Evolutionary conservation across 2,797 vertebrate species (phyloP).

Genomic region (Salarias fasciatus): DNA sequence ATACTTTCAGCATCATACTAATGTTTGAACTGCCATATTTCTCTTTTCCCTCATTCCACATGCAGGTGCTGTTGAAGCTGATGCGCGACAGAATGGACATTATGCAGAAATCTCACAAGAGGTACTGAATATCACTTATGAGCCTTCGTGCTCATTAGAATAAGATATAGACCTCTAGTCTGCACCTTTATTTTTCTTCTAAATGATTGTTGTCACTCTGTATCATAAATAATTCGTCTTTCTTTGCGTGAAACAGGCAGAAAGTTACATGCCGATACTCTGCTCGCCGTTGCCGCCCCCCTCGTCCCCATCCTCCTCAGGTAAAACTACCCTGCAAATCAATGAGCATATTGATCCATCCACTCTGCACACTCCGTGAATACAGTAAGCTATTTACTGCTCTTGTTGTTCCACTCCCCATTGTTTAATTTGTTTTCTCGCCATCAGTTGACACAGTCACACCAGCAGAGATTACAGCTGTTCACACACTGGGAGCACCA

Average conservation of each 20-base stretch:
- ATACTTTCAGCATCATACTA: too few species aligned
- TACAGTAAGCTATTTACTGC: too few species aligned
- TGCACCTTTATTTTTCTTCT: neutral
- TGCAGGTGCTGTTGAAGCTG: conserved; percentile 35
- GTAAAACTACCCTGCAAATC: conserved; percentile 33
- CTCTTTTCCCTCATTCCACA: conserved; percentile 1
- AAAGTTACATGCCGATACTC: conserved; percentile 52
- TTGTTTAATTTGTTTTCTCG: conserved; percentile 3
- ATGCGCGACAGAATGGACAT: conserved; percentile 3
- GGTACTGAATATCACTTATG: conserved; percentile 43
- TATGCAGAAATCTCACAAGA: conserved; percentile 7
- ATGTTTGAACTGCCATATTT: too few species aligned
- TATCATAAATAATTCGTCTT: neutral
- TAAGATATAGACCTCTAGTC: neutral
- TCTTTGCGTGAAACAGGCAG: conserved; percentile 49
- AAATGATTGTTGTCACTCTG: too few species aligned
- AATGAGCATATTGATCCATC: neutral
- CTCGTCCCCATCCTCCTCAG: conserved; percentile 56
- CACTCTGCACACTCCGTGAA: too few species aligned
- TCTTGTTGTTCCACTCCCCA: too few species aligned
- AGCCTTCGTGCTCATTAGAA: neutral
- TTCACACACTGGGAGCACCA: conserved; percentile 64
- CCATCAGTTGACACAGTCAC: conserved; percentile 70
- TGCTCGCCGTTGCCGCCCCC: conserved; percentile 46
- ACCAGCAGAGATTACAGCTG: conserved; percentile 62